Conservation (phyloP, 35 echinoderm and acorn worm species). For the Diadema setosum region DNA sequence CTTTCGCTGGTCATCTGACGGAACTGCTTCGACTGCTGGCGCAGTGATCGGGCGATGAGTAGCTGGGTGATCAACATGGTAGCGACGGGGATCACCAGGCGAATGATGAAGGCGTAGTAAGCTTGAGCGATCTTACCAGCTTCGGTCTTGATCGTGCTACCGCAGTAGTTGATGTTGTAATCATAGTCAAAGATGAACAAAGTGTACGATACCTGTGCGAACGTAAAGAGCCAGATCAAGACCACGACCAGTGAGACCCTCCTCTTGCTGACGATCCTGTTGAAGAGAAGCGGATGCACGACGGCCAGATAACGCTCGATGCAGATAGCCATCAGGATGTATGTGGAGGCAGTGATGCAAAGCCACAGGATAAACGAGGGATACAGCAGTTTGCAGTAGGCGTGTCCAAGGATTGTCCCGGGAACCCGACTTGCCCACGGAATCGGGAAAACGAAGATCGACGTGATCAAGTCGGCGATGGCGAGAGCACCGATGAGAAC, state of each 20-base stretch:
- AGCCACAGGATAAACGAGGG: slow-evolving; percentile 27
- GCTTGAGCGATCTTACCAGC: not conserved
- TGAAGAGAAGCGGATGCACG: slow-evolving; percentile 12
- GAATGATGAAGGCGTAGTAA: slow-evolving; percentile 18
- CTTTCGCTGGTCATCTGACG: not conserved
- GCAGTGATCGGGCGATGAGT: not conserved
- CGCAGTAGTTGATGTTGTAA: not conserved
- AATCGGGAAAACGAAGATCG: slow-evolving; percentile 27
- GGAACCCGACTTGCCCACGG: not conserved
- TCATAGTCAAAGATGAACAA: slow-evolving; percentile 5
- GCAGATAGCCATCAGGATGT: slow-evolving; percentile 33
- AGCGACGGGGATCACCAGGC: slow-evolving; percentile 25
- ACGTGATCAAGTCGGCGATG: slow-evolving; percentile 46
- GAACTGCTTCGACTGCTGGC: not conserved
- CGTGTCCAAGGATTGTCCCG: not conserved
- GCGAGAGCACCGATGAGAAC: slow-evolving; percentile 32
- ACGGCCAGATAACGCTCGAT: slow-evolving; percentile 53
- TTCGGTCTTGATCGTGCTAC: not conserved
- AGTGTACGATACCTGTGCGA: slow-evolving; percentile 30
- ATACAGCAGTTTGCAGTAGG: slow-evolving; percentile 45
- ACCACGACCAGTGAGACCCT: not conserved
- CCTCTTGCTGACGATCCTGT: slow-evolving; percentile 25
- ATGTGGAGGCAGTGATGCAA: slow-evolving; percentile 37
- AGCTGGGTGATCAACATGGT: slow-evolving; percentile 38
- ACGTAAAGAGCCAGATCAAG: slow-evolving; percentile 18